These are phyloP conservation scores for Auanema freiburgensis DNA, from an alignment of 2,888 invertebrate genomes.

Conservation along the genomic window DNA sequence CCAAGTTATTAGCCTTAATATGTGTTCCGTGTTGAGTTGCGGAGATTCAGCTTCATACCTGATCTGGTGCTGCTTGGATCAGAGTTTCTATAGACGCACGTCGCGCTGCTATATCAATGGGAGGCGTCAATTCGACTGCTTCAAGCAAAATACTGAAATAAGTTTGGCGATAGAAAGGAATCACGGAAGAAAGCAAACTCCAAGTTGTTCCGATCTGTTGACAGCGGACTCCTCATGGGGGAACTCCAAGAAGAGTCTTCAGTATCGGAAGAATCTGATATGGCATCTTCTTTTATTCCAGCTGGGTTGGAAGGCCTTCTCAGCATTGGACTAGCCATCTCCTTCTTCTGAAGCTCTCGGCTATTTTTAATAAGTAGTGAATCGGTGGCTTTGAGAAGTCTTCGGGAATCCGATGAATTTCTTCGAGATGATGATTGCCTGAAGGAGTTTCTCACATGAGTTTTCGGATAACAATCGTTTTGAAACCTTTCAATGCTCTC, in stretches of 20 bases:
- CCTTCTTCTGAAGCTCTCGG: slow-evolving; percentile 24
- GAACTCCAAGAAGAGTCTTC: slow-evolving; percentile 45
- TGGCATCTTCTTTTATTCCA: slow-evolving; percentile 22
- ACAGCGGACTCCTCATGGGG: slow-evolving; percentile 28
- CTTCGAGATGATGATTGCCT: background rate
- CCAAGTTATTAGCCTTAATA: slow-evolving; percentile 16
- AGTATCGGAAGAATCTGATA: slow-evolving; percentile 43
- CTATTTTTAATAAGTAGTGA: slow-evolving; percentile 45
- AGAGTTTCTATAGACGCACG: slow-evolving; percentile 41
- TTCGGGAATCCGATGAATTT: slow-evolving; percentile 16
- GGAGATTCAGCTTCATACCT: background rate
- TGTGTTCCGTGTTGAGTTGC: background rate
- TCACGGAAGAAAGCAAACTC: background rate
- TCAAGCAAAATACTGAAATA: slow-evolving; percentile 7
- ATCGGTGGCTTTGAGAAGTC: slow-evolving; percentile 26
- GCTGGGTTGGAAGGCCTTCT: slow-evolving; percentile 16
- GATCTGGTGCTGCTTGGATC: slow-evolving; percentile 8
- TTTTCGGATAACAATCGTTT: background rate
- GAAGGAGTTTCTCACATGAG: background rate
- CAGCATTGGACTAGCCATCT: slow-evolving; percentile 25
- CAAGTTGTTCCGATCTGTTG: background rate
- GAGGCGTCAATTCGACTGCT: slow-evolving; percentile 20
- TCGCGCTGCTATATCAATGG: slow-evolving; percentile 19
- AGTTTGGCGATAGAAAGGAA: background rate
- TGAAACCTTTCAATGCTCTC: background rate